Percentiles rank a stretch among this genome's conserved stretches.
Conservation (phyloP, 2,113 vertebrate genomes). For the Plectropomus leopardus region DNA sequence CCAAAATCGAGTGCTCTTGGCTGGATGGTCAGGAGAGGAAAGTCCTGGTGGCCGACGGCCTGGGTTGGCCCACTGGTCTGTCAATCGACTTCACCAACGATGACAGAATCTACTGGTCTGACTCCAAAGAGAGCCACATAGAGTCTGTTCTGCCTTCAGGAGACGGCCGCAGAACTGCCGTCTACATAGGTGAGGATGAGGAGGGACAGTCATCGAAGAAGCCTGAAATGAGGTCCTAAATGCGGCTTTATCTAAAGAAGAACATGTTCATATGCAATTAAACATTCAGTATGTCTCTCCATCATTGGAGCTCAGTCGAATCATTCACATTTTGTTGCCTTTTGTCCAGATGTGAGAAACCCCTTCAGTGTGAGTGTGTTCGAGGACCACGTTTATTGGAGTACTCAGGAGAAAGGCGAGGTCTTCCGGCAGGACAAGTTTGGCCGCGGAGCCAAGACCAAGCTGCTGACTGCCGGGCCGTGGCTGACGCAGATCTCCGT, state of each 20-base stretch:
- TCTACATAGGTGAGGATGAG: constrained; percentile 86
- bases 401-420: constrained; percentile 81
- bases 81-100: constrained; percentile 91
- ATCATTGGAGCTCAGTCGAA: background rate
- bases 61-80: constrained; percentile 94
- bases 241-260: background rate
- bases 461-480: constrained; percentile 79
- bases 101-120: constrained; percentile 94
- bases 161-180: constrained; percentile 85
- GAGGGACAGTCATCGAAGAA: background rate
- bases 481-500: constrained; percentile 82
- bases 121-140: constrained; percentile 92
- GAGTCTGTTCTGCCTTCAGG: constrained; percentile 92
- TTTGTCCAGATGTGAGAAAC: constrained; percentile 73
- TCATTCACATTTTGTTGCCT: background rate
- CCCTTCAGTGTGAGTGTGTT: constrained; percentile 83
- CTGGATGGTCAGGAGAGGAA: constrained; percentile 92
- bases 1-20: constrained; percentile 94
- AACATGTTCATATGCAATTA: background rate
- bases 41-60: constrained; percentile 83
- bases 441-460: constrained; percentile 73
- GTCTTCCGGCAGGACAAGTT: constrained; percentile 84
- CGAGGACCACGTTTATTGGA: constrained; percentile 83
- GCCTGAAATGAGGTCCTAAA: background rate
- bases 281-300: too few relatives aligned